Evolutionary conservation across 92 coral and sea anemone species (phyloP).

Genomic region (Parazoanthus atlanticus): DNA sequence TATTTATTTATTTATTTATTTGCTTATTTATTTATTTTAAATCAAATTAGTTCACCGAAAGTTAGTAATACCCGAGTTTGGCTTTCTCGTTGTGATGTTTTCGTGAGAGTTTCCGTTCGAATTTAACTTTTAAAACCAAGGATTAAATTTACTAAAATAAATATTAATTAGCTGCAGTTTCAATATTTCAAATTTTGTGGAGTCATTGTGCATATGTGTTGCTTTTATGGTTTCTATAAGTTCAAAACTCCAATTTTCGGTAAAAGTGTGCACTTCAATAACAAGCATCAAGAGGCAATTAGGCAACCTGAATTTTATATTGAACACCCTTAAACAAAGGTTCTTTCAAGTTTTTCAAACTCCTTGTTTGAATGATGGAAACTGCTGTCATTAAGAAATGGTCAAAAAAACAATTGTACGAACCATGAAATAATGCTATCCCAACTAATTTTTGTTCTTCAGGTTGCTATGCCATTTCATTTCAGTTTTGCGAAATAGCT

Average conservation of each 20-base stretch:
- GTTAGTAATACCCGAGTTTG: not conserved
- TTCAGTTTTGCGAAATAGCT: not conserved
- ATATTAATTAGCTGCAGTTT: not conserved
- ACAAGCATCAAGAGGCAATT: not conserved
- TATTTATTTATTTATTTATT: too few relatives aligned
- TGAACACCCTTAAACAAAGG: not conserved
- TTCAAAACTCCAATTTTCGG: not conserved
- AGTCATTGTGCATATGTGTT: not conserved
- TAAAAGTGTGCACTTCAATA: not conserved
- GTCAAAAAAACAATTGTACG: not conserved
- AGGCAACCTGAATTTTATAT: too few relatives aligned
- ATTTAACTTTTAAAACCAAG: not conserved
- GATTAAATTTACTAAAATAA: too few relatives aligned
- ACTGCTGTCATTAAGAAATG: not conserved
- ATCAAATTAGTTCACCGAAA: not conserved
- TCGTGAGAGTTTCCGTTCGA: not conserved
- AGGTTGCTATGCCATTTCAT: not conserved
- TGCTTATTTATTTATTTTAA: too few relatives aligned
- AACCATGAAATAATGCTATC: not conserved
- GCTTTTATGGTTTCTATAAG: not conserved
- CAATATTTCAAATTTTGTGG: too few relatives aligned
- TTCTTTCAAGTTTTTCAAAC: too few relatives aligned
- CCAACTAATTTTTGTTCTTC: not conserved
- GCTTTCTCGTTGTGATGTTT: not conserved
- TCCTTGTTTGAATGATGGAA: not conserved